Base-by-base conservation (phyloP, 2,113 vertebrate genomes). In the Carollia perspicillata region DNA sequence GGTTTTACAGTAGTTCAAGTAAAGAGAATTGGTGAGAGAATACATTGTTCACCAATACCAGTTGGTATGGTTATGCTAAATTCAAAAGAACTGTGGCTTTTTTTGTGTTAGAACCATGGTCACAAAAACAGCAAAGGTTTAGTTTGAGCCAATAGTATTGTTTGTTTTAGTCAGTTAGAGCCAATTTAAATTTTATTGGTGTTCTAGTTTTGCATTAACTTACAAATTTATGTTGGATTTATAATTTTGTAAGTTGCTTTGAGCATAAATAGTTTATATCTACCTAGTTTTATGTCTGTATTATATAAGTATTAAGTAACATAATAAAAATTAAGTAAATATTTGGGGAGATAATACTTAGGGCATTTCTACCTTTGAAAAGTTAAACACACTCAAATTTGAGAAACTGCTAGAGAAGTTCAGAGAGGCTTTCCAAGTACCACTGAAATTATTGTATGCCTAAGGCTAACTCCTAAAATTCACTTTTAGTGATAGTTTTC, bases 251-350 rank as follows among this genome's bases (percentile, higher is more conserved):
- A 28, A 53, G 22, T 78, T 83, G 37, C 63, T 89, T 92, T 87
- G 33, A 87, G 33, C 37, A 66, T 92, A 66, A 69, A 30, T 47
- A 90, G 18, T 80, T 89, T 83, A 37, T 93, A 60, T 42, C 18
- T 97, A 74, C 5, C 65, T 89, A 78, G 60, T 81, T 95, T 88
- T 87, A 65, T 75, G 22, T 71, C 6, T 78, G 8, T 65, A n/a
- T 94, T 68, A 84, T 66, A 80, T 90, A 89, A 86, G 5, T 87
- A 78, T 87, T 95, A 66, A 94, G 33, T 84, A 88, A 42, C 22
- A 77, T 92, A 16, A 69, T 63, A 20, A 65, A 88, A 90, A 55
- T 42, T 63, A 66, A 60, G 18, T 78, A 35, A 90, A 14, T 89
- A 78, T 26, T 53, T 94, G 42, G 35, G 30, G 49, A 85, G 22